A percentile compares a stretch with the other conserved stretches of the same genome.
phyloP scores from a whole-genome alignment of 2,888 invertebrate genomes.

The Actias luna region DNA sequence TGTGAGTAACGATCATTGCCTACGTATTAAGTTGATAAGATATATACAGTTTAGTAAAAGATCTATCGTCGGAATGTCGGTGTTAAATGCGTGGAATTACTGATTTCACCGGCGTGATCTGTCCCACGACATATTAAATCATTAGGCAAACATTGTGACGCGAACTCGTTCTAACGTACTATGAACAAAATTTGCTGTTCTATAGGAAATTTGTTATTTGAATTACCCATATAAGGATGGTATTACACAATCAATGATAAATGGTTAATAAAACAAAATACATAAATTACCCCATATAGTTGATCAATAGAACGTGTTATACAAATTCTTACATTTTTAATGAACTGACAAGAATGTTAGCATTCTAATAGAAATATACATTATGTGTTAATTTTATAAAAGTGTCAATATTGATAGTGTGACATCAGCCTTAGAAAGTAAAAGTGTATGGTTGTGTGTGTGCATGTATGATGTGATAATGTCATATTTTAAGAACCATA shows the following conservation, averaged over 20 bases:
- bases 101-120: constrained; percentile 21
- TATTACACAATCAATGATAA: constrained; percentile 9
- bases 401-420: constrained; percentile 14
- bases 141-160: constrained; percentile 22
- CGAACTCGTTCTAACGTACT: constrained; percentile 16
- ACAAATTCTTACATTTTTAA: constrained; percentile 10
- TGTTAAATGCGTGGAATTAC: constrained; percentile 26
- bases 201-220: constrained; percentile 4
- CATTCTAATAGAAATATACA: constrained; percentile 14
- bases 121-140: constrained; percentile 27
- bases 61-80: constrained; percentile 17
- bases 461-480: constrained; percentile 31
- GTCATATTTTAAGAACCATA: constrained; percentile 38
- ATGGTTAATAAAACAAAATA: neutral
- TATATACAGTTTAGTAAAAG: neutral
- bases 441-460: constrained; percentile 38
- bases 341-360: neutral
- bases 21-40: constrained; percentile 17
- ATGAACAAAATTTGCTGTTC: constrained; percentile 16
- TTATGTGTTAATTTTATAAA: constrained; percentile 24
- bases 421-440: constrained; percentile 28
- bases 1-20: constrained; percentile 66
- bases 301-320: neutral
- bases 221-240: constrained; percentile 6
- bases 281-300: neutral